A percentile compares a stretch with the other conserved stretches of the same genome.
These are phyloP conservation scores for Papilio polytes DNA, from an alignment of 1,140 invertebrate species.

Conservation along the genomic window DNA sequence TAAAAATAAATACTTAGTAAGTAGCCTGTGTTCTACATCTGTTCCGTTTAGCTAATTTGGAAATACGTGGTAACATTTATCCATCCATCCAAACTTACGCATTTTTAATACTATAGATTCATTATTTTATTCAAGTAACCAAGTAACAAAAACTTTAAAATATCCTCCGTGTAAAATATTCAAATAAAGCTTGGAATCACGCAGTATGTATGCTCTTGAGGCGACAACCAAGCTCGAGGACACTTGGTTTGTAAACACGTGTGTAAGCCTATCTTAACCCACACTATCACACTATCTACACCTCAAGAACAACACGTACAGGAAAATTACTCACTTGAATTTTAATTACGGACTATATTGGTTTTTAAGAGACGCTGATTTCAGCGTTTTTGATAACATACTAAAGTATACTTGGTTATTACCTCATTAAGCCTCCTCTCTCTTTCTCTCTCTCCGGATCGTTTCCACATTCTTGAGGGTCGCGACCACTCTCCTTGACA, in stretches of 20 bases:
- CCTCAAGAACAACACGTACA: background rate
- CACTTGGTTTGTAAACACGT: background rate
- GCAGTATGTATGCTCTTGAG: background rate
- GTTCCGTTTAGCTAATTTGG: too few relatives aligned
- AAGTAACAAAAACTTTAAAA: background rate
- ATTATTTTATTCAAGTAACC: too few relatives aligned
- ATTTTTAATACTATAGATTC: too few relatives aligned
- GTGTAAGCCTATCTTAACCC: background rate
- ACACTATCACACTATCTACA: background rate
- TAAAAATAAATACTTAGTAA: too few relatives aligned
- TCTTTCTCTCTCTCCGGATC: too few relatives aligned
- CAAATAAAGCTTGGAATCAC: background rate
- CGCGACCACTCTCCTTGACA: too few relatives aligned
- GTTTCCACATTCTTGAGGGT: too few relatives aligned
- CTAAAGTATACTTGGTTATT: background rate
- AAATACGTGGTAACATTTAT: too few relatives aligned
- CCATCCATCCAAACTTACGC: too few relatives aligned
- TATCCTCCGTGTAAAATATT: background rate
- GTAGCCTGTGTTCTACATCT: background rate
- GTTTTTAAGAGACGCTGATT: background rate
- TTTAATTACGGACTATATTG: conserved; percentile 2
- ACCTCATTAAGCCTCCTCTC: background rate
- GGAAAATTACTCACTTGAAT: conserved; percentile 21
- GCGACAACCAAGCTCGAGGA: background rate
- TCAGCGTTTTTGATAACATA: background rate